Percentiles rank a stretch among this genome's conserved stretches.
These are phyloP conservation scores for Anoplolepis gracilipes DNA, from an alignment of 1,140 invertebrate genomes.

Conservation along the genomic window DNA sequence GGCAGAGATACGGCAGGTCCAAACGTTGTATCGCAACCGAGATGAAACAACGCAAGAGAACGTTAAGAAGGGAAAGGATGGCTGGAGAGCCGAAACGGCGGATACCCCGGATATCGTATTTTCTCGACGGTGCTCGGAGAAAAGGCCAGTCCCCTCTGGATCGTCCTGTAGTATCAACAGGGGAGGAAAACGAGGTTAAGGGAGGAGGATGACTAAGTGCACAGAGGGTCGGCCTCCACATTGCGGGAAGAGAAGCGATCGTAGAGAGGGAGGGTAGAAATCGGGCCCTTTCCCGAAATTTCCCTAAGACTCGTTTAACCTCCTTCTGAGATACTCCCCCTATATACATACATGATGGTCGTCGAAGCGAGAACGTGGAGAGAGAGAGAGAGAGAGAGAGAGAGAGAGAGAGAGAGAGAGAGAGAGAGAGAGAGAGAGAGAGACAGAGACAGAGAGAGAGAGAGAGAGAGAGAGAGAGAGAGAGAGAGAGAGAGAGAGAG, in stretches of 20 bases:
- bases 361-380: background rate
- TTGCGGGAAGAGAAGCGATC: conserved; percentile 10
- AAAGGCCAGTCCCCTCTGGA: conserved; percentile 26
- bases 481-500: too few species aligned
- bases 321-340: conserved; percentile 27
- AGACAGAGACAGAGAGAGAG: too few species aligned
- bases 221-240: conserved; percentile 50
- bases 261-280: conserved; percentile 29
- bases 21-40: conserved; percentile 41
- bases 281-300: conserved; percentile 66
- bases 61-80: conserved; percentile 30
- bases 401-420: too few species aligned
- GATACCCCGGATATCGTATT: conserved; percentile 69
- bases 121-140: conserved; percentile 59
- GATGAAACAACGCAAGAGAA: conserved; percentile 66
- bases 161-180: conserved; percentile 54
- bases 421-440: too few species aligned
- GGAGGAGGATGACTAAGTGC: conserved; percentile 74
- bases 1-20: conserved; percentile 6
- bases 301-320: conserved; percentile 74
- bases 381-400: too few species aligned
- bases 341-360: background rate
- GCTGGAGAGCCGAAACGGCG: conserved; percentile 38
- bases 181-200: conserved; percentile 69
- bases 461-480: too few species aligned